phyloP scores from a whole-genome alignment of 2,797 vertebrate species.

The Astyanax mexicanus region DNA sequence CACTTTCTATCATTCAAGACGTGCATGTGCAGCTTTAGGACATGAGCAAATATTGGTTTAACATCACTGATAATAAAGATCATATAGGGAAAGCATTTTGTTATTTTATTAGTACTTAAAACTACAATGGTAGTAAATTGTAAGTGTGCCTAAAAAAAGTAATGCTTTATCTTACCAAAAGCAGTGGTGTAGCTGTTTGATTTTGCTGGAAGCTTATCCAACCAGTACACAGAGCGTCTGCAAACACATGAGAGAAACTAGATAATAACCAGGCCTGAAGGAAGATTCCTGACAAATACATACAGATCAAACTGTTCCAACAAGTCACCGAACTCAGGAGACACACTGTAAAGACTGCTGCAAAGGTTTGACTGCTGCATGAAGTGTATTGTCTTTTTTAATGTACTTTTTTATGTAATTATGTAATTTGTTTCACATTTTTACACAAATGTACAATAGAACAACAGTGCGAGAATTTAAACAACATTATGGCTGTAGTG shows the following conservation, averaged over 20 bases:
- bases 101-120: not conserved
- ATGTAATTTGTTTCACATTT: no score
- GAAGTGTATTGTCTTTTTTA: no score
- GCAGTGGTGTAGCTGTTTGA: slow-evolving; percentile 45
- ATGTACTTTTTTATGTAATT: no score
- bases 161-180: slow-evolving; percentile 56
- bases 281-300: not conserved
- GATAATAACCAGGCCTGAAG: not conserved
- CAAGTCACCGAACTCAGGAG: not conserved
- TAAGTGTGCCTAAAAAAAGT: no score
- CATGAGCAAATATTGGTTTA: not conserved
- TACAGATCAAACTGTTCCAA: not conserved
- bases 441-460: no score
- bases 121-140: no score
- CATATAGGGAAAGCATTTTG: not conserved
- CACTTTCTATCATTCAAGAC: no score
- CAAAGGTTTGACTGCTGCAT: not conserved
- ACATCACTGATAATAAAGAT: not conserved
- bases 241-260: slow-evolving; percentile 25
- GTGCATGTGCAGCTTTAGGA: no score
- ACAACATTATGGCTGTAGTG: no score
- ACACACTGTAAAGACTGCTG: not conserved
- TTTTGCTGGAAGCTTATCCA: slow-evolving; percentile 68
- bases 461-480: no score
- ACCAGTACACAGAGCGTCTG: slow-evolving; percentile 78